Conservation (phyloP, 2,888 invertebrate species). For the Sialis lutaria region DNA sequence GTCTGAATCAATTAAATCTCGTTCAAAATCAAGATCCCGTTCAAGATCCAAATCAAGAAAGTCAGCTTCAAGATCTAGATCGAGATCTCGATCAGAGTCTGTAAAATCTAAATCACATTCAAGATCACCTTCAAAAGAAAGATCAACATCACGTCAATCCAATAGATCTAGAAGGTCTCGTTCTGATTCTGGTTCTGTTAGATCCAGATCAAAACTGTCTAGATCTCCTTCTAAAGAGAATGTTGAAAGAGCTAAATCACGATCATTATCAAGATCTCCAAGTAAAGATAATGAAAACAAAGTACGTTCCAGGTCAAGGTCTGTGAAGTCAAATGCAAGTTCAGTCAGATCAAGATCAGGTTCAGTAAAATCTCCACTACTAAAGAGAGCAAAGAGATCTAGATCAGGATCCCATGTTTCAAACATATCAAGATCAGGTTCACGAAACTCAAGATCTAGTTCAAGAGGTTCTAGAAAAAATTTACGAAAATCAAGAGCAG, state of each 20-base stretch:
- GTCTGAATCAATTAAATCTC: conserved; percentile 12
- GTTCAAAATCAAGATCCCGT: conserved; percentile 9
- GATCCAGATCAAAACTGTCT: conserved; percentile 10
- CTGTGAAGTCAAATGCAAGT: conserved; percentile 9
- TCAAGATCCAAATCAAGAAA: conserved; percentile 16
- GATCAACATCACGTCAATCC: too few relatives aligned
- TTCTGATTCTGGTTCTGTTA: conserved; percentile 11
- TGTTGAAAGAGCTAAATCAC: conserved; percentile 9
- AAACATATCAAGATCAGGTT: conserved; percentile 17
- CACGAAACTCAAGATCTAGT: conserved; percentile 16
- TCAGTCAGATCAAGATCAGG: conserved; percentile 5
- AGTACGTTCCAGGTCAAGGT: conserved; percentile 12
- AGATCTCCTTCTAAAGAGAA: conserved; percentile 10
- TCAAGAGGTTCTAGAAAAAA: conserved; percentile 13
- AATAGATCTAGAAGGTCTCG: conserved; percentile 9
- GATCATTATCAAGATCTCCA: conserved; percentile 12
- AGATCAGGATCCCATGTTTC: conserved; percentile 11
- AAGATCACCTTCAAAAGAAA: conserved; percentile 8
- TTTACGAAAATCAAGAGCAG: conserved; percentile 16
- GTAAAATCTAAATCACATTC: conserved; percentile 10
- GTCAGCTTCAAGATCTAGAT: conserved; percentile 15
- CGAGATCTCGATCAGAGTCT: neutral
- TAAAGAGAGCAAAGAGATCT: conserved; percentile 7
- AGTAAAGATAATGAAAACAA: conserved; percentile 12
- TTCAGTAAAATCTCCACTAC: conserved; percentile 12